A percentile compares a stretch with the other conserved stretches of the same genome.
Conservation (phyloP, 2,797 vertebrate genomes). For the Cossypha caffra region DNA sequence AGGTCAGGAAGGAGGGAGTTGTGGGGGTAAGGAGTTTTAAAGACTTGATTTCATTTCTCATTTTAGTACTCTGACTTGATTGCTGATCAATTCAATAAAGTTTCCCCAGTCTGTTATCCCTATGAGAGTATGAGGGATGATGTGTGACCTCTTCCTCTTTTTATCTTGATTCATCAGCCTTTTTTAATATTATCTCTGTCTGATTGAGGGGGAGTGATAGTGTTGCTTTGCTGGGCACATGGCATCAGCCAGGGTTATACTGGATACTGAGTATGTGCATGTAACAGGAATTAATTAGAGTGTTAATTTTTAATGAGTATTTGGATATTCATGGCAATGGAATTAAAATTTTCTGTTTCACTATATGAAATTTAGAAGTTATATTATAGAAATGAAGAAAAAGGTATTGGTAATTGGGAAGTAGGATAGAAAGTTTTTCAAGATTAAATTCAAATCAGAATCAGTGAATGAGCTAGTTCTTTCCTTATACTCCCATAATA, state of each 20-base stretch:
- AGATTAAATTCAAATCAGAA: not conserved
- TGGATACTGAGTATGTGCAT: not conserved
- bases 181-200: not conserved
- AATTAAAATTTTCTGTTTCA: not conserved
- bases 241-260: not conserved
- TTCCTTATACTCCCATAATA: not conserved
- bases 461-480: not conserved
- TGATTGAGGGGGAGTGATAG: not conserved
- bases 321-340: not conserved
- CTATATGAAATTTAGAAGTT: not conserved
- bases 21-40: not conserved
- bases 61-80: not conserved
- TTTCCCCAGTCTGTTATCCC: not conserved
- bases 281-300: not conserved
- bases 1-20: not conserved
- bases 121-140: not conserved
- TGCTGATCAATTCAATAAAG: not conserved
- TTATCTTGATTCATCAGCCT: not conserved
- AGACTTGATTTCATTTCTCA: not conserved
- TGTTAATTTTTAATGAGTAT: not conserved
- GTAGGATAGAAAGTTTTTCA: not conserved
- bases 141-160: not conserved
- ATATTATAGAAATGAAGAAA: not conserved
- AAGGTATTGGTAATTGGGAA: not conserved
- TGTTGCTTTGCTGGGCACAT: accelerated